Conservation (phyloP, 1,140 invertebrate genomes). For the Drosophila nebulosa region DNA sequence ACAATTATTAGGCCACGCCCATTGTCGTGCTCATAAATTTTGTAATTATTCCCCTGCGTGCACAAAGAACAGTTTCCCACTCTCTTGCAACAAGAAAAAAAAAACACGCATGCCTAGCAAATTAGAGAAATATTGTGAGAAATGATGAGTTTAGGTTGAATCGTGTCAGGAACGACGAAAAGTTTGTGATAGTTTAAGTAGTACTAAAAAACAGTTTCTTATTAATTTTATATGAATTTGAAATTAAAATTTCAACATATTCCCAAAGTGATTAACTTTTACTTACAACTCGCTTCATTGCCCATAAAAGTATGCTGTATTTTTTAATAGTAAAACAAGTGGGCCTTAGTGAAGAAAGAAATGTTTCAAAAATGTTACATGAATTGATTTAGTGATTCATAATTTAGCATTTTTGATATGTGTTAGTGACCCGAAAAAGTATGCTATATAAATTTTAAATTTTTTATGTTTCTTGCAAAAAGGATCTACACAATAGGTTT, state of each 20-base stretch:
- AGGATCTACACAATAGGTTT: too few species aligned
- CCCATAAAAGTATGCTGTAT: conserved; percentile 25
- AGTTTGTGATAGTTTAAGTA: conserved; percentile 13
- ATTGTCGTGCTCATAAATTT: conserved; percentile 77
- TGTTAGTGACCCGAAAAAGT: not conserved
- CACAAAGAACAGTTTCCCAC: conserved; percentile 35
- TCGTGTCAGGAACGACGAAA: conserved; percentile 30
- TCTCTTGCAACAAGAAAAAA: conserved; percentile 14
- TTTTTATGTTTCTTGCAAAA: too few species aligned
- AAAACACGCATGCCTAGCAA: conserved; percentile 59
- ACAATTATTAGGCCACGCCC: conserved; percentile 76
- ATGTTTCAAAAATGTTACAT: too few species aligned
- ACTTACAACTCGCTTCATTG: not conserved
- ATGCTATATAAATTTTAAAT: conserved; percentile 37
- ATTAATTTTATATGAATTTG: not conserved
- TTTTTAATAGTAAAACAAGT: too few species aligned
- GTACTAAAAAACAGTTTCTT: not conserved
- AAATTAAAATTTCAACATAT: not conserved
- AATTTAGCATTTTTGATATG: too few species aligned
- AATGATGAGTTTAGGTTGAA: conserved; percentile 38
- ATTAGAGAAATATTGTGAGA: conserved; percentile 9
- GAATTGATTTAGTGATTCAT: too few species aligned
- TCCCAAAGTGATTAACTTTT: not conserved
- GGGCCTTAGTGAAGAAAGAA: too few species aligned
- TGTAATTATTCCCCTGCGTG: conserved; percentile 77